Percentiles rank a stretch among this genome's conserved stretches.
Conservation (phyloP, 2,888 invertebrate species). For the Papilio elwesi region DNA sequence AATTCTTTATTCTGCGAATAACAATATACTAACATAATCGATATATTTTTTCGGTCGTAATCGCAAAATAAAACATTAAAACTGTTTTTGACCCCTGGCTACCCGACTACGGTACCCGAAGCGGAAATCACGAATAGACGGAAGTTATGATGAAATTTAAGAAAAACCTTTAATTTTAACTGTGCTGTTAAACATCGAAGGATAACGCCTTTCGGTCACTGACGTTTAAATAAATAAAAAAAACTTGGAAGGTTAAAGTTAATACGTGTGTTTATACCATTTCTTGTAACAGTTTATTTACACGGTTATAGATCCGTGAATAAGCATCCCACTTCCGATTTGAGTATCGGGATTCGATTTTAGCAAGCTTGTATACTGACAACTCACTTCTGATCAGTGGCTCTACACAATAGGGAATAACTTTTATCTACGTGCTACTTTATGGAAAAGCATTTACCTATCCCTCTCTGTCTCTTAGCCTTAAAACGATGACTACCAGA, state of each 20-base stretch:
- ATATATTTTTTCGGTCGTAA: too few species aligned
- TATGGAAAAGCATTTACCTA: too few species aligned
- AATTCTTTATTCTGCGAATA: too few species aligned
- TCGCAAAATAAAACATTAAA: not conserved
- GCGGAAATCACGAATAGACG: slow-evolving; percentile 48
- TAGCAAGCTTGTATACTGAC: too few species aligned
- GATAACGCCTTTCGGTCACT: slow-evolving; percentile 56
- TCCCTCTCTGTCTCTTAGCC: too few species aligned
- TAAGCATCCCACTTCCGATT: not conserved
- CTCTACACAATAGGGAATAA: too few species aligned
- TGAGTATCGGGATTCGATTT: not conserved
- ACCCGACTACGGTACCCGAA: slow-evolving; percentile 16
- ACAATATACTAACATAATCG: too few species aligned
- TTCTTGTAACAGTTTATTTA: not conserved
- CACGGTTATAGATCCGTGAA: too few species aligned
- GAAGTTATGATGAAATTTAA: slow-evolving; percentile 46
- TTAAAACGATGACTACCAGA: too few species aligned
- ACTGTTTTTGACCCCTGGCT: not conserved
- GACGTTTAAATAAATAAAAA: slow-evolving; percentile 40
- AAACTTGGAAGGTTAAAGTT: slow-evolving; percentile 31
- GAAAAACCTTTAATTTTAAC: slow-evolving; percentile 39
- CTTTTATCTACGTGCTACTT: too few species aligned
- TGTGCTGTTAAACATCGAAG: slow-evolving; percentile 51
- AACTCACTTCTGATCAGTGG: too few species aligned
- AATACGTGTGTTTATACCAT: slow-evolving; percentile 6